These are phyloP conservation scores for Nycticorax nycticorax DNA, from an alignment of 2,113 vertebrate genomes.

Conservation along the genomic window DNA sequence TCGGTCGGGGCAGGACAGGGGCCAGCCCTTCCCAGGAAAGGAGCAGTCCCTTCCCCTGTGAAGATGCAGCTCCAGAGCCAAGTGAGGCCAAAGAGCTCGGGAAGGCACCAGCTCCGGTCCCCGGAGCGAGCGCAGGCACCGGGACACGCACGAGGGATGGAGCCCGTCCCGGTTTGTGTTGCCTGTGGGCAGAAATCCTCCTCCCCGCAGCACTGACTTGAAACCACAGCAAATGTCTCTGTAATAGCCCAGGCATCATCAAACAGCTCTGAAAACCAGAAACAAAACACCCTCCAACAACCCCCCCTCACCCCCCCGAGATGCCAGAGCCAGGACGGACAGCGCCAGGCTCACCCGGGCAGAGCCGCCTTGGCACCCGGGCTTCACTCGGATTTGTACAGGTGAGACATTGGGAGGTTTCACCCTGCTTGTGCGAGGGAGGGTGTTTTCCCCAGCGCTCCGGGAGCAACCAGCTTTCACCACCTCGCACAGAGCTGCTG, in stretches of 20 bases:
- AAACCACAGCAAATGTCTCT: neutral
- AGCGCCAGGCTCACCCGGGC: neutral
- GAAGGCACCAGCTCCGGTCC: neutral
- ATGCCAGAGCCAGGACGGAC: rapidly evolving
- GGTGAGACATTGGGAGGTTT: neutral
- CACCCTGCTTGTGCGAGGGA: neutral
- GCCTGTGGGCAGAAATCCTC: neutral
- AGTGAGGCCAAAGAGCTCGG: neutral
- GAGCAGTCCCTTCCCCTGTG: neutral
- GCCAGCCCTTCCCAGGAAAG: neutral
- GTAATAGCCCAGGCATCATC: too few relatives aligned
- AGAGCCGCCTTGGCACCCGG: neutral
- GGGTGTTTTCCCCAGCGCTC: neutral
- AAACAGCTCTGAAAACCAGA: neutral
- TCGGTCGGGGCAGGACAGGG: rapidly evolving
- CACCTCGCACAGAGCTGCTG: rapidly evolving
- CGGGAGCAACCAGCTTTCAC: neutral
- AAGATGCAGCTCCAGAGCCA: neutral
- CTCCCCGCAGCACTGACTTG: neutral
- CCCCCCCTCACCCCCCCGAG: too few relatives aligned
- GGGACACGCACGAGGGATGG: rapidly evolving
- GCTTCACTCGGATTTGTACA: neutral
- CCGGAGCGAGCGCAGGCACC: neutral
- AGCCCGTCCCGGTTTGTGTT: neutral
- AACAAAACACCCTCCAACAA: neutral